Base-by-base conservation (phyloP, 2,797 vertebrate species). In the Erpetoichthys calabaricus region DNA sequence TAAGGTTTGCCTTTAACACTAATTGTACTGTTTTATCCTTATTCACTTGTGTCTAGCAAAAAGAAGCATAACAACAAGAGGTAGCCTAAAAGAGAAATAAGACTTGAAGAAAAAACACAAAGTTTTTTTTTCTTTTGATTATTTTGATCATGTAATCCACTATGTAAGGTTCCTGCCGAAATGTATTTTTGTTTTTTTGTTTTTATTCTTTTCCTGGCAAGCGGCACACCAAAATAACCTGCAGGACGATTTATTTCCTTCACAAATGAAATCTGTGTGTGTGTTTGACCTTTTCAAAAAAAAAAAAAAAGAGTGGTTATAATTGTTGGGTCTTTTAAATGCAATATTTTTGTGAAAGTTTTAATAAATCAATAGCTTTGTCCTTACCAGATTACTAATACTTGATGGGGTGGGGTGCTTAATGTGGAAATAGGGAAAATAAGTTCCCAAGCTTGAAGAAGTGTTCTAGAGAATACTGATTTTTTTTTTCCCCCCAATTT, bases 1-100 rank as follows among this genome's bases (percentile, higher is more conserved):
- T 83, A 85, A 80, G 71, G 85, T 92, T 94, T 94, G 91, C 91
- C 92, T 97, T 95, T 94, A 94, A 94, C 91, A 90, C 86, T 88
- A 88, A 89, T 80, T 90, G 86, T 91, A 89, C 84, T 90, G 80
- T 91, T 91, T 69, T 80, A 85, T 89, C 87, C 82, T 91, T 75
- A 85, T 90, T 92, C 89, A 91, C 86, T 72, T 83, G 75, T 88
- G 89, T 92, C 84, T 93, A 91, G 89, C 86, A 80, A 86, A 68
- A 83, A 87, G 81, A 84, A 90, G 68, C 84, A 82, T 91, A 90
- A 91, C 81, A 80, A 79, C 83, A 89, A 84, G 80, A 74, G 82
- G 78, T 90, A 91, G 91, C 86, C 86, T 91, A 86, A 85, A 85
- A 83, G 72, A 80, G 78, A 83, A 79, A 82, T 70, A 42, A 80